Percentiles rank a stretch among this genome's conserved stretches.
phyloP scores from a whole-genome alignment of 2,797 vertebrate species.

The Melanotaenia trifasciata region DNA sequence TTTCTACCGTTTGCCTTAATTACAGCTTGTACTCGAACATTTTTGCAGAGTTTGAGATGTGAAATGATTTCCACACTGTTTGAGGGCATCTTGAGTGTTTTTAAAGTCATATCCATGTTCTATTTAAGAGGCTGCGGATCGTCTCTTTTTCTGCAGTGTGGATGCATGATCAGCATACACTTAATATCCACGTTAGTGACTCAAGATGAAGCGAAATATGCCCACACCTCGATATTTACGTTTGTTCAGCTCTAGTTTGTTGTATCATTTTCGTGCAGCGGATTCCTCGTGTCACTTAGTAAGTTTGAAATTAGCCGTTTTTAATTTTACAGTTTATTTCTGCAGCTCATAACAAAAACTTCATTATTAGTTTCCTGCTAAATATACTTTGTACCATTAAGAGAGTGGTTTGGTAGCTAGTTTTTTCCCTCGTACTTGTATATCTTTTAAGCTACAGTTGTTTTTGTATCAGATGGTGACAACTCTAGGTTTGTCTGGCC shows the following conservation, averaged over 20 bases:
- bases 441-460: neutral
- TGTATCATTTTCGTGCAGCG: neutral
- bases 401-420: neutral
- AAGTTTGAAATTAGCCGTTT: neutral
- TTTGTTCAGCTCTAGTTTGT: neutral
- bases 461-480: neutral
- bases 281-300: neutral
- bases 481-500: neutral
- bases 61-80: conserved; percentile 28
- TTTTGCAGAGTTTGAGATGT: conserved; percentile 35
- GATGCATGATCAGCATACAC: neutral
- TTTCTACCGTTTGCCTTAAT: conserved; percentile 79
- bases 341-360: neutral
- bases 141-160: conserved; percentile 5
- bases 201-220: conserved; percentile 1
- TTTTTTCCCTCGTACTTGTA: neutral
- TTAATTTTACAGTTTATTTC: no score
- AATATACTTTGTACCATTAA: conserved; percentile 3
- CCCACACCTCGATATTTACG: neutral
- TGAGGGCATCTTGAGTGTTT: conserved; percentile 25
- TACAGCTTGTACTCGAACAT: conserved; percentile 62
- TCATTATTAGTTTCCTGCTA: neutral
- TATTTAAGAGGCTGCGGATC: neutral
- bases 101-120: conserved; percentile 6
- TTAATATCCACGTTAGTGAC: conserved; percentile 14